These are phyloP conservation scores for Minunthozetes semirufus DNA, from an alignment of 2,888 invertebrate genomes.

Conservation along the genomic window DNA sequence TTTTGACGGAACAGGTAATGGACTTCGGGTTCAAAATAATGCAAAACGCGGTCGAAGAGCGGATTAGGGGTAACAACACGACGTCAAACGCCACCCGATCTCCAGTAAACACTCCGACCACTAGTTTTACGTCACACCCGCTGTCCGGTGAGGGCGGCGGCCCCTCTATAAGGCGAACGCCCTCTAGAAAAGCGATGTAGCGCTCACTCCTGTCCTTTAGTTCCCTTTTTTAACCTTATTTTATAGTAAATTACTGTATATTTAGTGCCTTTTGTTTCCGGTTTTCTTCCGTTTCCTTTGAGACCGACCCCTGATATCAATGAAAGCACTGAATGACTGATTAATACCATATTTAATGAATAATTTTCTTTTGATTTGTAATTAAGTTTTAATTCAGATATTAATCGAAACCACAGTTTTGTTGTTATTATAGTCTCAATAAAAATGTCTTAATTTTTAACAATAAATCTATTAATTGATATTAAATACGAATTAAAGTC, in stretches of 20 bases:
- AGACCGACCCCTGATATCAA: too few relatives aligned
- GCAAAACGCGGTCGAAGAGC: slow-evolving; percentile 30
- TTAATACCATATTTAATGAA: too few relatives aligned
- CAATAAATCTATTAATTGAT: too few relatives aligned
- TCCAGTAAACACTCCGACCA: background rate
- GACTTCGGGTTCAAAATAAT: slow-evolving; percentile 28
- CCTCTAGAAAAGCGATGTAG: background rate
- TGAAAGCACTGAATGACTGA: background rate
- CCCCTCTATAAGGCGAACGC: background rate
- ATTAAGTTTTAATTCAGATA: too few relatives aligned
- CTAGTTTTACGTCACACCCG: background rate
- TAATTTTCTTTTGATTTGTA: too few relatives aligned
- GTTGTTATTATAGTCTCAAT: too few relatives aligned
- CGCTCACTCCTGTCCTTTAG: background rate
- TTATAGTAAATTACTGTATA: too few relatives aligned
- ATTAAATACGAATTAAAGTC: too few relatives aligned
- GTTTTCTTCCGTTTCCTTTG: too few relatives aligned
- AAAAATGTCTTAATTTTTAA: too few relatives aligned
- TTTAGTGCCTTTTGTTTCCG: background rate
- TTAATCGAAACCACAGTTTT: too few relatives aligned
- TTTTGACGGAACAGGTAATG: background rate
- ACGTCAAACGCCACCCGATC: background rate
- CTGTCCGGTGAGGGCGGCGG: background rate
- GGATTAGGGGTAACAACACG: background rate
- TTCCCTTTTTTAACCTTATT: background rate